A percentile compares a stretch with the other conserved stretches of the same genome.
phyloP scores from a whole-genome alignment of 2,797 vertebrate species.

The Clarias platycephalus region DNA sequence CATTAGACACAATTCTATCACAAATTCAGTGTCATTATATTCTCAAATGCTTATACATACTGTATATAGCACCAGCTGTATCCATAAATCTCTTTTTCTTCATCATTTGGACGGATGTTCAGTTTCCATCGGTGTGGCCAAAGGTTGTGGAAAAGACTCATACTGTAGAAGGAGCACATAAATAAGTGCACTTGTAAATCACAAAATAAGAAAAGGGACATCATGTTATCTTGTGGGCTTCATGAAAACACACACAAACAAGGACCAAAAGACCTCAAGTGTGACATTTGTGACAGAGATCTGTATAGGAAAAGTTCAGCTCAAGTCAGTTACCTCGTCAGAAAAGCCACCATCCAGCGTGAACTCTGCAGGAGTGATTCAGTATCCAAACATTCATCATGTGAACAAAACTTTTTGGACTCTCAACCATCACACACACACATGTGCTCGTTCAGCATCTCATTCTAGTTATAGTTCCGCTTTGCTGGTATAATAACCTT shows the following conservation, averaged over 20 bases:
- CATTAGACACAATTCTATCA: neutral
- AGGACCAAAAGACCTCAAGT: neutral
- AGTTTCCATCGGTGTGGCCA: neutral
- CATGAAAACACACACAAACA: neutral
- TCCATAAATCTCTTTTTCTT: neutral
- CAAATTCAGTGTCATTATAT: neutral
- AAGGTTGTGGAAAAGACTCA: neutral
- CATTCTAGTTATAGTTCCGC: neutral
- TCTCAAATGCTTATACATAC: neutral
- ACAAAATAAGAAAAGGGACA: neutral
- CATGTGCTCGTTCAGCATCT: neutral
- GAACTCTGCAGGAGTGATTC: neutral
- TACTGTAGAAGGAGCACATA: neutral
- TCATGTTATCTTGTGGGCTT: neutral
- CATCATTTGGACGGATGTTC: neutral
- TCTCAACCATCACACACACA: neutral
- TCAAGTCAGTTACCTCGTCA: slow-evolving; percentile 13
- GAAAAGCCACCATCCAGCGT: neutral
- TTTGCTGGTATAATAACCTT: neutral
- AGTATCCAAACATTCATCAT: neutral
- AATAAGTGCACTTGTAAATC: neutral
- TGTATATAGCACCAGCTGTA: neutral
- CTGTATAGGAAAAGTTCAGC: neutral
- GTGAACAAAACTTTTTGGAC: slow-evolving; percentile 3
- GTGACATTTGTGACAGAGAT: neutral